Conservation (phyloP, 2,113 vertebrate species). For the Telmatochromis brachygnathus region DNA sequence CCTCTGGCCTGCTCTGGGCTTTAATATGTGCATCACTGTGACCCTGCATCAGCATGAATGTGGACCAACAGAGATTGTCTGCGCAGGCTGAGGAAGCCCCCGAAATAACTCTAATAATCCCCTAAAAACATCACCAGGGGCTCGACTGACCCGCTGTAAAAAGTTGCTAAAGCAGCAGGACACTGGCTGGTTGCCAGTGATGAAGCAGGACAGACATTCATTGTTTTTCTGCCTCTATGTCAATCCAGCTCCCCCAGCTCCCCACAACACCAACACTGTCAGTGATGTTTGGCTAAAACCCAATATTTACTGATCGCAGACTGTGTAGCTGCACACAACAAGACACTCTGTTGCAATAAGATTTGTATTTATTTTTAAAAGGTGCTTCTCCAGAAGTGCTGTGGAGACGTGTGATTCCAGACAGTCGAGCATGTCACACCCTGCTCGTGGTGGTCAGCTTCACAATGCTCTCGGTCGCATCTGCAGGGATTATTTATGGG, state of each 20-base stretch:
- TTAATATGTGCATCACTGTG: neutral
- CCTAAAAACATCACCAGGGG: slow-evolving; percentile 30
- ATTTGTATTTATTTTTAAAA: neutral
- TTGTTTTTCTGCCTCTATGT: neutral
- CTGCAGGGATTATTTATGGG: neutral
- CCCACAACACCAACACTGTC: neutral
- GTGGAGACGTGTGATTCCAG: neutral
- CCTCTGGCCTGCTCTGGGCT: neutral
- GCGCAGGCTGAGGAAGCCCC: neutral
- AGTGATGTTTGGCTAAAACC: neutral
- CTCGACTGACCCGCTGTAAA: slow-evolving; percentile 14
- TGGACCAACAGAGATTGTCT: neutral
- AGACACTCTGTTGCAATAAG: neutral
- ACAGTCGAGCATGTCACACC: too few relatives aligned
- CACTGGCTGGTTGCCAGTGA: neutral
- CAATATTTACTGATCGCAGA: neutral
- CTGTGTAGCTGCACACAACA: neutral
- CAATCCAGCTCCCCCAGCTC: neutral
- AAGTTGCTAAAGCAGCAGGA: neutral
- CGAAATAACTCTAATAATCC: slow-evolving; percentile 57
- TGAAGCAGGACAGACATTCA: neutral
- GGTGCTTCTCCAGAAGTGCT: neutral
- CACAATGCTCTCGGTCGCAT: neutral
- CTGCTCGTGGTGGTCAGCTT: neutral
- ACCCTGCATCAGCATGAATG: neutral